A percentile compares a stretch with the other conserved stretches of the same genome.
These are phyloP conservation scores for Dolichallabes microphthalmus DNA, from an alignment of 2,113 vertebrate species.

Conservation along the genomic window DNA sequence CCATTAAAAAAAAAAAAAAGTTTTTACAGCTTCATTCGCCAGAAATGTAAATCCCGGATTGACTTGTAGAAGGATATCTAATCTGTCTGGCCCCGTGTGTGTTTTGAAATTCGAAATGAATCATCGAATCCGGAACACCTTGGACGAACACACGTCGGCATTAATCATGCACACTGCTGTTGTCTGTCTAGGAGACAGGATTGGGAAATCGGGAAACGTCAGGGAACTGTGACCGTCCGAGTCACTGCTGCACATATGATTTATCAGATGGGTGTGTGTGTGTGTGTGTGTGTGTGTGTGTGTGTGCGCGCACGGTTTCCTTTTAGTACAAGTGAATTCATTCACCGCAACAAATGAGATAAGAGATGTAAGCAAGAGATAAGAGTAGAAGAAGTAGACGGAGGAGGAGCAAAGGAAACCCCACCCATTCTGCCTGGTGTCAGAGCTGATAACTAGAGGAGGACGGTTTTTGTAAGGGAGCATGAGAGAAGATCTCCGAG, in stretches of 20 bases:
- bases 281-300: background rate
- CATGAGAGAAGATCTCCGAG: background rate
- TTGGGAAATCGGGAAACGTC: background rate
- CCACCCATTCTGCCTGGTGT: background rate
- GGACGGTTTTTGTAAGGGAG: background rate
- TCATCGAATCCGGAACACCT: background rate
- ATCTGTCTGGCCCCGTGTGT: too few relatives aligned
- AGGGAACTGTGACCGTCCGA: background rate
- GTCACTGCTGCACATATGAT: background rate
- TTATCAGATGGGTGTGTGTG: background rate
- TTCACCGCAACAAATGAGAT: background rate
- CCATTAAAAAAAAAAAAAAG: too few relatives aligned
- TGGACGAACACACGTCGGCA: background rate
- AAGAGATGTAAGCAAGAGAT: background rate
- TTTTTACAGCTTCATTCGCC: too few relatives aligned
- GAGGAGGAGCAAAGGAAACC: background rate
- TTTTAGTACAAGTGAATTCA: background rate
- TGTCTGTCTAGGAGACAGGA: background rate
- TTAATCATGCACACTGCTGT: background rate
- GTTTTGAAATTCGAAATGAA: background rate
- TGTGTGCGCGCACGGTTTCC: background rate
- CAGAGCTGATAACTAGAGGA: background rate
- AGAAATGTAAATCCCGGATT: too few relatives aligned
- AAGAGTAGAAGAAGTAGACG: background rate
- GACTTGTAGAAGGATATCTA: too few relatives aligned